phyloP scores from a whole-genome alignment of 1,140 invertebrate genomes.

The Heliconius melpomene region DNA sequence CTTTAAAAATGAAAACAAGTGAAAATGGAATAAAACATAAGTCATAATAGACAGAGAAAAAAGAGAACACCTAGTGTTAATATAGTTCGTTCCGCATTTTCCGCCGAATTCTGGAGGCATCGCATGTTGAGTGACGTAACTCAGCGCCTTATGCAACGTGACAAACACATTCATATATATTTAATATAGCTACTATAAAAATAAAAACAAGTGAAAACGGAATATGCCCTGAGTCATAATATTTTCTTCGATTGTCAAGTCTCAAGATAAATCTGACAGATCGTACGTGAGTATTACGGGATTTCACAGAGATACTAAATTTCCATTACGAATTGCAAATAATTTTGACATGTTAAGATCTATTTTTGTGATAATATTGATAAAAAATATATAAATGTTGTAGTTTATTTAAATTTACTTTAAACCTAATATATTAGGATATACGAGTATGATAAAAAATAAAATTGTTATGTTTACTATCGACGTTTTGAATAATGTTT shows the following conservation, averaged over 20 bases:
- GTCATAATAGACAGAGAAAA: not conserved
- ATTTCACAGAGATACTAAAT: conserved; percentile 22
- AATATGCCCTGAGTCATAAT: not conserved
- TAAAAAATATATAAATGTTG: not conserved
- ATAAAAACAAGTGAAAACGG: not conserved
- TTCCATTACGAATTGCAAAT: conserved; percentile 23
- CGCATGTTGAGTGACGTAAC: too few species aligned
- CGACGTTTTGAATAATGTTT: too few species aligned
- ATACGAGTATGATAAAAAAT: not conserved
- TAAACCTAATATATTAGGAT: not conserved
- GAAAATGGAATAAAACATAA: not conserved
- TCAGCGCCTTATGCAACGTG: too few species aligned
- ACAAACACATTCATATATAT: too few species aligned
- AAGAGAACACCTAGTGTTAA: too few species aligned
- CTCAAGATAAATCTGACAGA: conserved; percentile 36
- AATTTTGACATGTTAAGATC: conserved; percentile 14
- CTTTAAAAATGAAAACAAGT: not conserved
- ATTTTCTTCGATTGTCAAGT: conserved; percentile 25
- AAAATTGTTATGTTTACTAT: not conserved
- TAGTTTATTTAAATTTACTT: not conserved
- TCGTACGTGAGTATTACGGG: conserved; percentile 8
- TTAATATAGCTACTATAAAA: too few species aligned
- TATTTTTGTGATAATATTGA: conserved; percentile 5
- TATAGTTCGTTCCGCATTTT: too few species aligned
- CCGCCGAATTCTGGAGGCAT: too few species aligned